Evolutionary conservation across 2,797 vertebrate species (phyloP).

Genomic region (Oreochromis grahami): DNA sequence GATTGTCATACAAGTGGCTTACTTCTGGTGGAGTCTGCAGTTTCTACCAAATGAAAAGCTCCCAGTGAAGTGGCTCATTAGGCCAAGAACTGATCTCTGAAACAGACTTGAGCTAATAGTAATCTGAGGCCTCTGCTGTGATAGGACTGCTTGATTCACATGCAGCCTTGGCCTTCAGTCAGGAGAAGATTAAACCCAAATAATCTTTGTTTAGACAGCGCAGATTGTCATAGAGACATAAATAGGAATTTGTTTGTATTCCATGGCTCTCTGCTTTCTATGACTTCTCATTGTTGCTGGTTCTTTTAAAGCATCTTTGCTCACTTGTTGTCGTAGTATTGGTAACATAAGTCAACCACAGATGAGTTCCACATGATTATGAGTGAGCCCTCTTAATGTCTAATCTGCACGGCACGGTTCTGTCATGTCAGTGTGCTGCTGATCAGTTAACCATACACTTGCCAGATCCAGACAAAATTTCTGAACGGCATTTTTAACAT

Average conservation of each 20-base stretch:
- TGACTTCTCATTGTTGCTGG: background rate
- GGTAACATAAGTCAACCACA: constrained; percentile 26
- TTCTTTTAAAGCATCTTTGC: constrained; percentile 45
- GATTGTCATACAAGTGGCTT: background rate
- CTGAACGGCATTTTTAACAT: constrained; percentile 7
- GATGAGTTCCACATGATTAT: constrained; percentile 29
- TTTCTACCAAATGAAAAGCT: constrained; percentile 50
- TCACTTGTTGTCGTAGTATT: constrained; percentile 65
- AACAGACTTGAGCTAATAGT: constrained; percentile 59
- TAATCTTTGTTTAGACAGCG: constrained; percentile 23
- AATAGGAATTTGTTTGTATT: background rate
- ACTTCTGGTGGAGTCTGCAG: constrained; percentile 12
- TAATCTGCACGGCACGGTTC: constrained; percentile 8
- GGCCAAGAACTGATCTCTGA: constrained; percentile 45
- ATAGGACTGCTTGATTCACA: constrained; percentile 50
- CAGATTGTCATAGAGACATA: background rate
- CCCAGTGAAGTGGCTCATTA: constrained; percentile 47
- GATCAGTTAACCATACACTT: constrained; percentile 12
- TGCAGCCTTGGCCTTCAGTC: constrained; percentile 52
- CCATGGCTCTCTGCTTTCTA: background rate
- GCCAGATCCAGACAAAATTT: constrained; percentile 13
- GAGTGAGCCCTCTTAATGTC: constrained; percentile 3
- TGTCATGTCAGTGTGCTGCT: constrained; percentile 15
- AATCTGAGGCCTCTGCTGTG: constrained; percentile 44
- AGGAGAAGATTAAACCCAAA: constrained; percentile 36